Percentiles rank a stretch among this genome's conserved stretches.
These are phyloP conservation scores for Condylura cristata DNA, from an alignment of 2,113 vertebrate genomes.

Conservation along the genomic window DNA sequence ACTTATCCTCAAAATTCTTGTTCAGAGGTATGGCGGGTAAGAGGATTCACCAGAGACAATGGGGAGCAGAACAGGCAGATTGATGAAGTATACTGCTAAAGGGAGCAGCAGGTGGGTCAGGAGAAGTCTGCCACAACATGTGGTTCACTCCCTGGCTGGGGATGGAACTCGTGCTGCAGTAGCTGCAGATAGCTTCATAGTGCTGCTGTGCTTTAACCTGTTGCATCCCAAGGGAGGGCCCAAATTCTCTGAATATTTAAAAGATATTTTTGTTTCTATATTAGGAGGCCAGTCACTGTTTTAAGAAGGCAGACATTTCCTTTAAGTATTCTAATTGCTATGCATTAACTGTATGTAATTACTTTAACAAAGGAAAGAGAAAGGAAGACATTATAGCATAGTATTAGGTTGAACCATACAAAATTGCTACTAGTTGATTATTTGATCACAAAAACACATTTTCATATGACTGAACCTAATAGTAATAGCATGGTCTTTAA, in stretches of 20 bases:
- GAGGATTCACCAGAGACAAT: too few relatives aligned
- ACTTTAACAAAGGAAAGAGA: conserved; percentile 16
- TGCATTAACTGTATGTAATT: neutral
- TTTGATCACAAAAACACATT: neutral
- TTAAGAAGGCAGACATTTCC: conserved; percentile 1
- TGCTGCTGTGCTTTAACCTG: too few relatives aligned
- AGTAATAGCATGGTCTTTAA: neutral
- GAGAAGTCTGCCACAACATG: too few relatives aligned
- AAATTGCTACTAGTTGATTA: conserved; percentile 18
- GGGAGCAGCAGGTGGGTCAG: neutral
- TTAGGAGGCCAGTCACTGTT: conserved; percentile 5
- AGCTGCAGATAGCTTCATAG: too few relatives aligned
- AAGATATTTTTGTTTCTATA: neutral
- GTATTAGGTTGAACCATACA: neutral
- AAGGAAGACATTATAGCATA: neutral
- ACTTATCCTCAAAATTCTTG: neutral
- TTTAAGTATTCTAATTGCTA: conserved; percentile 20
- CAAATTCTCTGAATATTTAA: neutral
- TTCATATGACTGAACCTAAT: neutral
- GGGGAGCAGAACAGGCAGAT: too few relatives aligned
- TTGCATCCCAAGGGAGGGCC: too few relatives aligned
- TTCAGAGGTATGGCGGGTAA: too few relatives aligned
- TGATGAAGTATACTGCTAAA: too few relatives aligned
- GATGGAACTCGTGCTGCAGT: too few relatives aligned
- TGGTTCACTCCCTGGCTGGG: too few relatives aligned